Base-by-base conservation (phyloP, 2,113 vertebrate species). In the Pithys albifrons region DNA sequence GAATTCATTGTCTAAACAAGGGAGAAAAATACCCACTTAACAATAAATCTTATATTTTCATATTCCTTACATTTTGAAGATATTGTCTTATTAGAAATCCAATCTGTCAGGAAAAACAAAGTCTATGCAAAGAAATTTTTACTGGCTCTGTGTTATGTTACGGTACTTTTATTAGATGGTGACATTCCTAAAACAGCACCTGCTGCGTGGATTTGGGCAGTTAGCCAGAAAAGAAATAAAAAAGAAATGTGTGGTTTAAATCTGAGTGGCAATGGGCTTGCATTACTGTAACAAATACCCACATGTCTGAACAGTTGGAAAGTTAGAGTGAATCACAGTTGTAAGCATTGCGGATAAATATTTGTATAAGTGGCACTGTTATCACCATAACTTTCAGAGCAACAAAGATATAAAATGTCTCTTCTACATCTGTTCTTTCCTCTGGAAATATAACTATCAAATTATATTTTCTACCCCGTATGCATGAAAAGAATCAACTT, bases 111-210 rank as follows among this genome's bases (percentile, higher is more conserved):
- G 93, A 91, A 95, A 97, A 97, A 82, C 46, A 78, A 96, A 96
- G 88, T 89, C 73, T 74, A 82, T 70, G 80, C 55, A 79, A 95
- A 95, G 80, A 97, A 85, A 95, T 77, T 91, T 95, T 96, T 96
- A 95, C 96, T 97, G 95, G 75, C 62, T 97, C 92, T 97, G 97
- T 96, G 89, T 97, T 97, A 95, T 92, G 95, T 97, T 98, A 97
- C 57, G 19, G 88, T 93, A 92, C 90, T 97, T 98, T 96, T 97
- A 97, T 97, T 97, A 97, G 95, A 97, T 17, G 77, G 93, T 97
- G 95, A 97, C 97, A 97, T 98, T 98, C 96, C 89, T 19, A 48
- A 97, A 96, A 96, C 95, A 97, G 96, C 97, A 98, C 97, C 98
- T 98, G 97, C 98, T 97, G 95, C 1, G 19, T 96, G 89, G 94